Evolutionary conservation across 1,140 invertebrate species (phyloP).

Genomic region (Helicoverpa zea): DNA sequence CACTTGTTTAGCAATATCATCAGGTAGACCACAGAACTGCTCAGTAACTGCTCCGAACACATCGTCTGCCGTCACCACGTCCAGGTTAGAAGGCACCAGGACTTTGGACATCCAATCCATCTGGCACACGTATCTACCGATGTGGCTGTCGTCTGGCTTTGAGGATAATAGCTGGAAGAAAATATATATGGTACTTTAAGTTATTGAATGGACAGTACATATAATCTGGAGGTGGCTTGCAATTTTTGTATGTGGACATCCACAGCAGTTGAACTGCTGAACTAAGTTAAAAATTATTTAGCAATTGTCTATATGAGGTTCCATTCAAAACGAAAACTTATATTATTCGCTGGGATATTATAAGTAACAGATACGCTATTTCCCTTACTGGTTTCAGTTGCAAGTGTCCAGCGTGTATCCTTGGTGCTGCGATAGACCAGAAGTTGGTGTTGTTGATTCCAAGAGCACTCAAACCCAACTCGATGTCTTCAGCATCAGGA

Average conservation of each 20-base stretch:
- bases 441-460: slow-evolving; percentile 82
- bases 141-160: slow-evolving; percentile 61
- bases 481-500: slow-evolving; percentile 63
- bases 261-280: no score
- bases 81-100: slow-evolving; percentile 58
- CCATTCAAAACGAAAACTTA: no score
- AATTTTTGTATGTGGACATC: no score
- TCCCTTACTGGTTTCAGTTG: slow-evolving; percentile 70
- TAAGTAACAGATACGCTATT: no score
- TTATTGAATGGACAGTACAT: no score
- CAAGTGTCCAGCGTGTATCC: slow-evolving; percentile 68
- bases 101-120: slow-evolving; percentile 65
- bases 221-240: no score
- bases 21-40: slow-evolving; percentile 83
- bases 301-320: no score
- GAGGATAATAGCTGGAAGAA: slow-evolving; percentile 61
- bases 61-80: slow-evolving; percentile 69
- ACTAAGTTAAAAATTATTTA: no score
- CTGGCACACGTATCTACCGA: slow-evolving; percentile 70
- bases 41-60: slow-evolving; percentile 66
- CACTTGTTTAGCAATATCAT: slow-evolving; percentile 79
- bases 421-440: slow-evolving; percentile 75
- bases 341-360: no score
- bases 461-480: slow-evolving; percentile 60
- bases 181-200: neutral